A percentile compares a stretch with the other conserved stretches of the same genome.
These are phyloP conservation scores for Hippocampus comes DNA, from an alignment of 2,113 vertebrate species.

Conservation along the genomic window DNA sequence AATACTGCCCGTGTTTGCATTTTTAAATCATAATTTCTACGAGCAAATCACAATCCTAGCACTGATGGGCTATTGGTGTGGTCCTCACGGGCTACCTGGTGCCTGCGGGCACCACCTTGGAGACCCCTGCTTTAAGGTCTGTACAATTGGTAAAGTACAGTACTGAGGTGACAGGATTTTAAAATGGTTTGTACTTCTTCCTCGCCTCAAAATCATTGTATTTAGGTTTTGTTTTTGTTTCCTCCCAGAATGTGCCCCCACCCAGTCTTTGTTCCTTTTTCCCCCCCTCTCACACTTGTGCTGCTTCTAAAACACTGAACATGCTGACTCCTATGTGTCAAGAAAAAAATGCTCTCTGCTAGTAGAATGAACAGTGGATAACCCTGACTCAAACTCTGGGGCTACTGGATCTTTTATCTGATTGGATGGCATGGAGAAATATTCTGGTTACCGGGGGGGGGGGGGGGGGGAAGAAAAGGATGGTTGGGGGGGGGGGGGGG, in stretches of 20 bases:
- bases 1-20: too few species aligned
- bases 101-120: too few species aligned
- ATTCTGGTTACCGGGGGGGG: slow-evolving; percentile 61
- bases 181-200: too few species aligned
- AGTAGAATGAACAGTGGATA: slow-evolving; percentile 47
- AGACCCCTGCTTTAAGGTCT: too few species aligned
- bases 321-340: slow-evolving; percentile 34
- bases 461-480: slow-evolving; percentile 28
- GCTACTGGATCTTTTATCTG: slow-evolving; percentile 56
- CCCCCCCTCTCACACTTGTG: not conserved
- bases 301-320: slow-evolving; percentile 39
- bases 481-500: slow-evolving; percentile 21
- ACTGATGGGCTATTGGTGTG: too few species aligned
- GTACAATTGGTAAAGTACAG: too few species aligned
- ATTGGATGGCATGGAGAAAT: slow-evolving; percentile 59
- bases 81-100: not conserved
- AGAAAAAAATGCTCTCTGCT: slow-evolving; percentile 46
- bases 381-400: slow-evolving; percentile 49
- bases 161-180: too few species aligned
- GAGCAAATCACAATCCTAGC: too few species aligned
- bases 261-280: not conserved
- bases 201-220: too few species aligned
- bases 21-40: too few species aligned
- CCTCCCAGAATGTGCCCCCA: too few species aligned
- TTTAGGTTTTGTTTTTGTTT: too few species aligned